phyloP scores from a whole-genome alignment of 2,888 invertebrate species.

The Resseliella maxima region DNA sequence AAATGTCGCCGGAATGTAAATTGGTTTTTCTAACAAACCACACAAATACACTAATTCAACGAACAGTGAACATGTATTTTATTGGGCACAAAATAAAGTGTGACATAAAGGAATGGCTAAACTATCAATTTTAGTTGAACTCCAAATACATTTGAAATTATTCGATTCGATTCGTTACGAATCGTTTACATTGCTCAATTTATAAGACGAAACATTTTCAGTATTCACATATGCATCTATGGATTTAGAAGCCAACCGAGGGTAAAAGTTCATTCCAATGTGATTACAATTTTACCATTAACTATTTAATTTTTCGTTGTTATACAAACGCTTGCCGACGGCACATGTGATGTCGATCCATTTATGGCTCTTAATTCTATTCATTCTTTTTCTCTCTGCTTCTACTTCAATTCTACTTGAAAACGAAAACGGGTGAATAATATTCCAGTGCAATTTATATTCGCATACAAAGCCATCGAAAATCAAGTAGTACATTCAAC shows the following conservation, averaged over 20 bases:
- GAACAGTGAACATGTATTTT: background rate
- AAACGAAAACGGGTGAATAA: background rate
- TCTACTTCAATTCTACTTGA: background rate
- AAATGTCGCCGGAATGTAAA: too few relatives aligned
- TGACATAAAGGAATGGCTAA: background rate
- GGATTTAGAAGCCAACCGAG: background rate
- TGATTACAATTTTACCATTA: background rate
- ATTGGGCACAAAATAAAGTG: background rate
- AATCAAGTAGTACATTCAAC: background rate
- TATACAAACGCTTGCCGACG: background rate
- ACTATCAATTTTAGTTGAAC: background rate
- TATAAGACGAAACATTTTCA: background rate
- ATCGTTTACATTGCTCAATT: background rate
- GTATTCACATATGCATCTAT: background rate
- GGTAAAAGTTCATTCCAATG: background rate
- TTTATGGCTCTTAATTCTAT: background rate
- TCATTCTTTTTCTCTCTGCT: background rate
- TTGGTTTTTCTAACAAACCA: too few relatives aligned
- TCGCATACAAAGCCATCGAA: background rate
- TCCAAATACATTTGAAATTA: background rate
- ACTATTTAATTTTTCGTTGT: constrained; percentile 2
- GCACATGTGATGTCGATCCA: background rate
- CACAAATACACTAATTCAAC: too few relatives aligned
- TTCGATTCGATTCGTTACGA: background rate
- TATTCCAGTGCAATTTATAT: constrained; percentile 32